Percentiles rank a stretch among this genome's conserved stretches.
phyloP scores from a whole-genome alignment of 1,140 invertebrate species.

The Cydia pomonella region DNA sequence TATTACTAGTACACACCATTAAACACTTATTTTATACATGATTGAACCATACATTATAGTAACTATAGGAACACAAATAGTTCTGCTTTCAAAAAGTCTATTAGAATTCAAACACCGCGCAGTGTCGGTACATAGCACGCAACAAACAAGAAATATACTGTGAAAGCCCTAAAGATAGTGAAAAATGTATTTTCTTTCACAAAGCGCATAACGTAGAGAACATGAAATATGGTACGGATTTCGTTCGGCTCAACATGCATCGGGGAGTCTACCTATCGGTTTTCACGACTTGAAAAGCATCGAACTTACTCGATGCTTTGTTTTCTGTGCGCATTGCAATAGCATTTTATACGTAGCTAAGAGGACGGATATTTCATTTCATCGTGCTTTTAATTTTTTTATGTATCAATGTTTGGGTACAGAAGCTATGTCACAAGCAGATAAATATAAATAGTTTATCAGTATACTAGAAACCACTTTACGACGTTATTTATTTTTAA shows the following conservation, averaged over 20 bases:
- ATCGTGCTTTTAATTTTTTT: slow-evolving; percentile 34
- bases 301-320: slow-evolving; percentile 63
- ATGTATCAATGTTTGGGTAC: background rate
- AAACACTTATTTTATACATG: background rate
- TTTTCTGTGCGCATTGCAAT: slow-evolving; percentile 53
- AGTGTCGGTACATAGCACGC: slow-evolving; percentile 44
- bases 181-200: slow-evolving; percentile 79
- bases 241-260: slow-evolving; percentile 69
- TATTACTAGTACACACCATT: no score
- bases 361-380: background rate
- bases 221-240: slow-evolving; percentile 78
- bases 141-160: slow-evolving; percentile 65
- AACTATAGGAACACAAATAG: background rate
- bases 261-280: slow-evolving; percentile 67
- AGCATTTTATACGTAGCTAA: slow-evolving; percentile 44
- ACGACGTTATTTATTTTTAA: no score
- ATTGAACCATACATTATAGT: background rate
- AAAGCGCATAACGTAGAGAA: slow-evolving; percentile 75
- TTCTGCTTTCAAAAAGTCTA: background rate
- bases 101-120: slow-evolving; percentile 31
- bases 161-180: slow-evolving; percentile 71
- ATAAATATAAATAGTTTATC: no score
- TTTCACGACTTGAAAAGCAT: slow-evolving; percentile 65
- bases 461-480: no score
- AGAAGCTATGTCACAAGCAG: no score